Evolutionary conservation across 2,797 vertebrate genomes (phyloP), one percentile per base, ranked within the genome.

Genomic region (Arrhamphus sclerolepis): DNA sequence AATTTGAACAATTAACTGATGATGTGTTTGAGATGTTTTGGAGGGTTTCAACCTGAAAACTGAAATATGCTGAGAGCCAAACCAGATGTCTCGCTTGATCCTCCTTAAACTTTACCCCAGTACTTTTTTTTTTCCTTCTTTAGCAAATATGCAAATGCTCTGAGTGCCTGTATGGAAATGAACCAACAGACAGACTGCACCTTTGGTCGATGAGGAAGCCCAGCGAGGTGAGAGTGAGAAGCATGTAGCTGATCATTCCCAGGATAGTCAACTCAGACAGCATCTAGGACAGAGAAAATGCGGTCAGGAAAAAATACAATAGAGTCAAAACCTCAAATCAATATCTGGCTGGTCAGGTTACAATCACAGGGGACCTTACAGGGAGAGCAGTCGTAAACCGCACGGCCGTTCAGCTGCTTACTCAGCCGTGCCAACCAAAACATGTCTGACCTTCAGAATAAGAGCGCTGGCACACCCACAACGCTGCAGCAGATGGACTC

Each of bases 171-270:
- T 13, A 11, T 13, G 9, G 13, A 34, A 34, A 13, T 11, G 1
- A 11, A 34, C 10, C 31, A 10, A 34, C n/a, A n/a, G n/a, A n/a
- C n/a, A n/a, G n/a, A 10, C 5, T 34, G 31, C 93, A 91, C 96
- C 93, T 97, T 84, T 94, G 92, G 48, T 98, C 95, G 5, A 95
- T 85, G 76, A 98, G 87, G 69, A 93, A 93, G 43, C 97, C 95
- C 48, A 96, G 83, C 21, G 92, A 92, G 5, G 93, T 94, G 74
- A 98, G 88, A 0, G 95, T 96, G 50, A 97, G 81, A 70, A 97
- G 89, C 43, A 98, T 70, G 82, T 95, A 95, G 74, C 74, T 61
- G 54, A 86, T 87, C 86, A 94, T 92, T 57, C 94, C 67, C 1
- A 98, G 78, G 4, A 96, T 8, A 47, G 87, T 88, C 16, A 87